phyloP scores from a whole-genome alignment of 2,888 invertebrate species.

The Ypsolopha scabrella region DNA sequence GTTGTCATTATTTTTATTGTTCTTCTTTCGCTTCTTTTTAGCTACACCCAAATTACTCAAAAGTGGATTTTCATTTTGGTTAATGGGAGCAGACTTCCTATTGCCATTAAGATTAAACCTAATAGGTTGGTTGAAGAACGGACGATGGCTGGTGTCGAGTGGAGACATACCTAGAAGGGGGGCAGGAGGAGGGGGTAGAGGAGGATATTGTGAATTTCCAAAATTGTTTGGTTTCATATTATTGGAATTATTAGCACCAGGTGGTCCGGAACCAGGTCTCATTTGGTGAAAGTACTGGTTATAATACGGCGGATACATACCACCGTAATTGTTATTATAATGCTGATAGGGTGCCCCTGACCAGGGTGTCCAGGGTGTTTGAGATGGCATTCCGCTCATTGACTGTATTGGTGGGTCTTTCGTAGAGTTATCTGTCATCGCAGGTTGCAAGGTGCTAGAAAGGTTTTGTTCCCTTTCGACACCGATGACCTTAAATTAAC shows the following conservation, averaged over 20 bases:
- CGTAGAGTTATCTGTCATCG: constrained; percentile 48
- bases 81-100: constrained; percentile 47
- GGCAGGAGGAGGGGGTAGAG: constrained; percentile 37
- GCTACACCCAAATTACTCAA: constrained; percentile 57
- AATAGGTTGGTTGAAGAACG: constrained; percentile 59
- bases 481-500: no score
- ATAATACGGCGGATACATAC: constrained; percentile 59
- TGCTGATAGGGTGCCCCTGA: constrained; percentile 29
- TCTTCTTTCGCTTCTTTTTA: constrained; percentile 84
- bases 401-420: constrained; percentile 61
- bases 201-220: constrained; percentile 35
- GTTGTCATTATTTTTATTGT: constrained; percentile 72
- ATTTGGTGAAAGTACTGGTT: constrained; percentile 61
- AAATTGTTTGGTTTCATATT: constrained; percentile 32
- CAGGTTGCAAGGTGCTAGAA: no score
- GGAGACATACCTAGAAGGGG: constrained; percentile 60
- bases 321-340: constrained; percentile 45
- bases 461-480: no score
- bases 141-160: constrained; percentile 41
- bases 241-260: constrained; percentile 27
- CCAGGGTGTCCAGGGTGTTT: constrained; percentile 44
- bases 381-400: constrained; percentile 51
- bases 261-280: constrained; percentile 34
- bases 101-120: constrained; percentile 57
- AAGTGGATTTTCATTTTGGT: constrained; percentile 51